Evolutionary conservation across 2,113 vertebrate genomes (phyloP).

Genomic region (Semnornis frantzii): DNA sequence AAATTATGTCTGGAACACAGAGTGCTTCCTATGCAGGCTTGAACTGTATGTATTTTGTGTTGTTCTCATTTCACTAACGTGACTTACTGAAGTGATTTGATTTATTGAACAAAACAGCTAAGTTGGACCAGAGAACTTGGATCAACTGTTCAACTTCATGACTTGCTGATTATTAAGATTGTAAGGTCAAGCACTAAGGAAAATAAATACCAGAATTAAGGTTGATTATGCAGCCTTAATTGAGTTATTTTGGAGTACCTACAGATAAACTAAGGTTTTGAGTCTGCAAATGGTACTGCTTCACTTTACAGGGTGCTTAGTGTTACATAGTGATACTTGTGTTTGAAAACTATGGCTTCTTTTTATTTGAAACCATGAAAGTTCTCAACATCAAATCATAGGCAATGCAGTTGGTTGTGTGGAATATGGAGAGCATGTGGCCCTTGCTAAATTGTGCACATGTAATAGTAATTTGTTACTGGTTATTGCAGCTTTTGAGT

Average conservation of each 20-base stretch:
- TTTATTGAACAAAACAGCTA: background rate
- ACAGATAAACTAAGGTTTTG: background rate
- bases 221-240: background rate
- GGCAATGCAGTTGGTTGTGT: background rate
- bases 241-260: background rate
- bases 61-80: background rate
- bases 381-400: background rate
- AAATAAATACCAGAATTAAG: background rate
- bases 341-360: background rate
- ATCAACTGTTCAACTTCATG: background rate
- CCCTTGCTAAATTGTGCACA: background rate
- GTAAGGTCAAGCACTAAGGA: background rate
- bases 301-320: background rate
- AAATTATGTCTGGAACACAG: background rate
- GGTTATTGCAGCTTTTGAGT: background rate
- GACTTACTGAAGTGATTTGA: background rate
- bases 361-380: background rate
- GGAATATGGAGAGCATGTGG: background rate
- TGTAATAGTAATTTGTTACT: background rate
- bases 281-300: background rate
- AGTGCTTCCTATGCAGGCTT: background rate
- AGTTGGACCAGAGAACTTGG: background rate
- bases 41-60: background rate
- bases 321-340: background rate
- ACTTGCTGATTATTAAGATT: background rate